These are phyloP conservation scores for Steatocranus sp. DNA, from an alignment of 2,797 vertebrate species.

Conservation along the genomic window DNA sequence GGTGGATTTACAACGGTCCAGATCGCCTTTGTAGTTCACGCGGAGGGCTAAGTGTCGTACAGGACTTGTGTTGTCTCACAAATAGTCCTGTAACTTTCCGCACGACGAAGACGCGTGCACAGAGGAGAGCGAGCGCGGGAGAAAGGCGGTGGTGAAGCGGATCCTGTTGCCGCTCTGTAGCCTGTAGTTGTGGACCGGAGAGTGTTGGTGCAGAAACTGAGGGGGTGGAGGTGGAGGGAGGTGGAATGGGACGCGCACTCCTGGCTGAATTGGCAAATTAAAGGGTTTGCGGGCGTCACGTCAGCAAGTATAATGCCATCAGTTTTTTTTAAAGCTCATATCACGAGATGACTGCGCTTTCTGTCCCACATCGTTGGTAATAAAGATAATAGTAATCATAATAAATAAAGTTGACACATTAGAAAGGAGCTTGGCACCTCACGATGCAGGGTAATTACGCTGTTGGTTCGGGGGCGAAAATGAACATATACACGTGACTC, in stretches of 20 bases:
- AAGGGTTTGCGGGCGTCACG: conserved; percentile 39
- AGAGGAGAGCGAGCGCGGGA: neutral
- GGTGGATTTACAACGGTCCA: neutral
- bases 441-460: neutral
- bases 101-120: neutral
- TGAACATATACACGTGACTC: neutral
- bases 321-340: neutral
- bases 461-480: neutral
- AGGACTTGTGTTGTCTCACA: neutral
- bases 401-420: neutral
- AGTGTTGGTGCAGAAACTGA: conserved; percentile 34
- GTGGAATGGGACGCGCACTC: neutral
- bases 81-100: conserved; percentile 50
- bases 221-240: neutral
- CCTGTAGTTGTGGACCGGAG: conserved; percentile 29
- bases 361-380: neutral
- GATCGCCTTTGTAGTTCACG: neutral
- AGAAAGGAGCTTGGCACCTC: neutral
- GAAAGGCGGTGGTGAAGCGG: neutral
- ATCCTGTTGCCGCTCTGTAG: conserved; percentile 16
- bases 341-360: neutral
- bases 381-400: neutral
- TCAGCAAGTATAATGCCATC: conserved; percentile 42
- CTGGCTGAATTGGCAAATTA: conserved; percentile 48
- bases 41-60: neutral